These are phyloP conservation scores for Pheosia gnoma DNA, from an alignment of 2,888 invertebrate genomes.

Conservation along the genomic window DNA sequence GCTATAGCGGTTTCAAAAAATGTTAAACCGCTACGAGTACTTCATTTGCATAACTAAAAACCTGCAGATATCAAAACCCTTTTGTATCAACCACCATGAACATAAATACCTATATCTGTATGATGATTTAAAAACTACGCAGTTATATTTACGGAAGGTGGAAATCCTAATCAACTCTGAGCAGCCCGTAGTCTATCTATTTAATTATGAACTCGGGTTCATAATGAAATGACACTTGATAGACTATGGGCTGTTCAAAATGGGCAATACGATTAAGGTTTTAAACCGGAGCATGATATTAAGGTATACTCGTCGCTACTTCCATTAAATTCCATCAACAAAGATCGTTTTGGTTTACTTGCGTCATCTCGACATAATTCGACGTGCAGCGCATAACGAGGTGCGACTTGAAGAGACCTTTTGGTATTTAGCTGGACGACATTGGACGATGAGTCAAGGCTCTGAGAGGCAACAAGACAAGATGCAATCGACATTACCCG, in stretches of 20 bases:
- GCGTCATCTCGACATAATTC: conserved; percentile 13
- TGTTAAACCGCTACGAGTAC: conserved; percentile 14
- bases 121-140: too few relatives aligned
- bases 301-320: background rate
- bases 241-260: too few relatives aligned
- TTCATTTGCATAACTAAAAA: conserved; percentile 4
- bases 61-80: background rate
- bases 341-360: background rate
- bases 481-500: conserved; percentile 20
- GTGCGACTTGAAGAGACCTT: conserved; percentile 20
- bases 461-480: conserved; percentile 10
- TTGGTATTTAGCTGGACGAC: conserved; percentile 40
- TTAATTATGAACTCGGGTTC: too few relatives aligned
- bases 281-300: too few relatives aligned
- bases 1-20: conserved; percentile 19
- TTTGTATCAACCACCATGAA: too few relatives aligned
- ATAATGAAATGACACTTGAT: too few relatives aligned
- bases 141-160: background rate
- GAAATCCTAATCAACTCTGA: background rate
- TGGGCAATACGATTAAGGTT: too few relatives aligned
- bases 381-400: conserved; percentile 14
- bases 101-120: too few relatives aligned
- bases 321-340: background rate
- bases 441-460: conserved; percentile 36
- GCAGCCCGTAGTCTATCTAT: too few relatives aligned